Evolutionary conservation across 2,797 vertebrate species (phyloP).

Genomic region (Coendou prehensilis): DNA sequence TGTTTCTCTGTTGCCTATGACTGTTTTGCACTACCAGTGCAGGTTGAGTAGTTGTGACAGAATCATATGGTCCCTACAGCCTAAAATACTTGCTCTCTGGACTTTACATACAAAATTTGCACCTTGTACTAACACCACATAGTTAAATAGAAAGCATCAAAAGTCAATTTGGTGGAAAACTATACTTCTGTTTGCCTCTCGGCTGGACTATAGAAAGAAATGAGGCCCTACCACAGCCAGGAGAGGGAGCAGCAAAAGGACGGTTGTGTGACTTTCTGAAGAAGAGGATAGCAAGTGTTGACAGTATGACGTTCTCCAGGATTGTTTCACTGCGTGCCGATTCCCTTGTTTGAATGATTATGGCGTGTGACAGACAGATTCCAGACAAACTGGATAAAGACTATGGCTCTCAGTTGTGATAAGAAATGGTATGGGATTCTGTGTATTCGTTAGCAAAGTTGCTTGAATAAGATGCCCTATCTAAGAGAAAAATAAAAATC

Average conservation of each 20-base stretch:
- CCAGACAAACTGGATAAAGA: conserved; percentile 32
- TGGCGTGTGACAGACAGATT: neutral
- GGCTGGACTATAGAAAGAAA: neutral
- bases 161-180: conserved; percentile 23
- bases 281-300: neutral
- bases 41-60: neutral
- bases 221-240: neutral
- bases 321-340: neutral
- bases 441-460: conserved; percentile 34
- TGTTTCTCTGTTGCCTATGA: neutral
- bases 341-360: conserved; percentile 60
- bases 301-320: neutral
- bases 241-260: neutral
- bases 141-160: neutral
- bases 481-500: conserved; percentile 47
- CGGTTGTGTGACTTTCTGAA: conserved; percentile 15
- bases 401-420: conserved; percentile 1
- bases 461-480: conserved; percentile 6
- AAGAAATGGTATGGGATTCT: conserved; percentile 2
- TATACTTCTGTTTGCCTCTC: neutral
- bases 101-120: neutral
- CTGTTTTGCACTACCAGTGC: neutral
- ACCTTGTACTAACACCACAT: neutral
- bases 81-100: neutral
- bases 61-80: neutral